These are phyloP conservation scores for Fissipunctia ypsillon DNA, from an alignment of 2,888 invertebrate species.

Conservation along the genomic window DNA sequence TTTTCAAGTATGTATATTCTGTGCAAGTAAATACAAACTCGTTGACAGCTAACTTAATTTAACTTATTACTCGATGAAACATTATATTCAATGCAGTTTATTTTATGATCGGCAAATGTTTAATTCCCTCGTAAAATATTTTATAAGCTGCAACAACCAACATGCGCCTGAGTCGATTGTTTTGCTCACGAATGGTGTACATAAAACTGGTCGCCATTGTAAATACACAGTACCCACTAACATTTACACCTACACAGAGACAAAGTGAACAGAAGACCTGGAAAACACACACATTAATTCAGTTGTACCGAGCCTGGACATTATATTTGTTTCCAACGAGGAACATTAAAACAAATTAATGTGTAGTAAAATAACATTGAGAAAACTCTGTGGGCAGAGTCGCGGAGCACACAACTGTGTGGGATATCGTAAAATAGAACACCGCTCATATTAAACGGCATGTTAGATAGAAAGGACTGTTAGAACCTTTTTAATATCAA, in stretches of 20 bases:
- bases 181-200: constrained; percentile 41
- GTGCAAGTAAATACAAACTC: not conserved
- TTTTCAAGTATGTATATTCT: not conserved
- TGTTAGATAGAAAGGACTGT: constrained; percentile 41
- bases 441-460: constrained; percentile 47
- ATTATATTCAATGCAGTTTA: constrained; percentile 7
- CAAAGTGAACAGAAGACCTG: constrained; percentile 50
- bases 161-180: constrained; percentile 45
- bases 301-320: constrained; percentile 46
- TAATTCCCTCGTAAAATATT: constrained; percentile 34
- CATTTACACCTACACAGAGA: constrained; percentile 52
- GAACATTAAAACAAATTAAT: constrained; percentile 73
- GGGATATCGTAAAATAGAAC: constrained; percentile 62
- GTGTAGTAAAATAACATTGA: constrained; percentile 70
- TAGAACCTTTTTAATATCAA: constrained; percentile 52
- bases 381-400: constrained; percentile 68
- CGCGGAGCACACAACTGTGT: constrained; percentile 56
- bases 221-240: constrained; percentile 46
- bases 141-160: constrained; percentile 23
- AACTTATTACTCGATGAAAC: constrained; percentile 8
- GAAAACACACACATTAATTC: constrained; percentile 58
- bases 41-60: not conserved
- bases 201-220: constrained; percentile 51
- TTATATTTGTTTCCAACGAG: constrained; percentile 57
- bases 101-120: constrained; percentile 15